phyloP scores from a whole-genome alignment of 64 coral and sea anemone species.

The Montipora cactus region DNA sequence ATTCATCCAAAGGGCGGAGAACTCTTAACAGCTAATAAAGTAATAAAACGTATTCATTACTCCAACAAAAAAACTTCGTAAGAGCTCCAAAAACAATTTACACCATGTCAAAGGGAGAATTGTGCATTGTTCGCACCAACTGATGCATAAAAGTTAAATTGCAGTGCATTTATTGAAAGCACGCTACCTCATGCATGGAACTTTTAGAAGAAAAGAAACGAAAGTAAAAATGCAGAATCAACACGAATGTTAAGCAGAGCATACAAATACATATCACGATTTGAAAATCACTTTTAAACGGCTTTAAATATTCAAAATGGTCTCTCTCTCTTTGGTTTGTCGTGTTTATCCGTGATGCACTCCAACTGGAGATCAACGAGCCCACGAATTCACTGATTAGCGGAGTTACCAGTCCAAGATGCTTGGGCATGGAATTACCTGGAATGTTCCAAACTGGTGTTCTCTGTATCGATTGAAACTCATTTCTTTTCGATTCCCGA shows the following conservation, averaged over 20 bases:
- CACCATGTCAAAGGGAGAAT: neutral
- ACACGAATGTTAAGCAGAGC: neutral
- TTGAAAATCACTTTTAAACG: neutral
- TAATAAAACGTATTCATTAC: neutral
- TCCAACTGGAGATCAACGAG: neutral
- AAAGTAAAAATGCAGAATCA: neutral
- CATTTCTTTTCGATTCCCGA: no score
- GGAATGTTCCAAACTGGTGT: no score
- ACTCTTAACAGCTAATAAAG: constrained; percentile 21
- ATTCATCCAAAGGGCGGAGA: constrained; percentile 1
- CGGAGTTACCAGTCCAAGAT: neutral
- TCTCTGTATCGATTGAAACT: no score
- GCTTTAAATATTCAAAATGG: neutral
- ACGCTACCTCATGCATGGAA: neutral
- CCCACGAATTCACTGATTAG: neutral
- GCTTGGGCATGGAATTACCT: neutral
- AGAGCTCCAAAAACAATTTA: neutral
- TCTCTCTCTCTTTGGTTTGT: neutral
- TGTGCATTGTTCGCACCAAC: neutral
- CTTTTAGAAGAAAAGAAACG: neutral
- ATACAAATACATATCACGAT: neutral
- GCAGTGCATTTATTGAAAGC: neutral
- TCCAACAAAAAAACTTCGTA: neutral
- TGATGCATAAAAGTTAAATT: neutral
- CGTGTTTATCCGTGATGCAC: neutral